Evolutionary conservation across 2,797 vertebrate species (phyloP).

Genomic region (Denticeps clupeoides): DNA sequence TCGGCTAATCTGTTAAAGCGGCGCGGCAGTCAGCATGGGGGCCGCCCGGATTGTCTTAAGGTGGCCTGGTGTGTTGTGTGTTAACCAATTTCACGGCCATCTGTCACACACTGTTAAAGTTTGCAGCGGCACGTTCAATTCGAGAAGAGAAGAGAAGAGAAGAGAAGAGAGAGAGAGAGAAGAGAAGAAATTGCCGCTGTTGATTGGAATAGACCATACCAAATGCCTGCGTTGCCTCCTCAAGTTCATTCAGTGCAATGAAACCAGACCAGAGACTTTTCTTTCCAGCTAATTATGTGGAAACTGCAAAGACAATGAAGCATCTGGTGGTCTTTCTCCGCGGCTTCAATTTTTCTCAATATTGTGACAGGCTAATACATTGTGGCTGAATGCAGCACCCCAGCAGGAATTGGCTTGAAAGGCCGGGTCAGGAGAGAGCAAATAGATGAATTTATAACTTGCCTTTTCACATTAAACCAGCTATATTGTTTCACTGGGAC

Average conservation of each 20-base stretch:
- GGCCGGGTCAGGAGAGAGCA: constrained; percentile 91
- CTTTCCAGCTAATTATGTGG: constrained; percentile 97
- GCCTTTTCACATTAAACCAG: constrained; percentile 62
- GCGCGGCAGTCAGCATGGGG: constrained; percentile 51
- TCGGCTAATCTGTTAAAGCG: constrained; percentile 57
- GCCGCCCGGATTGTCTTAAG: constrained; percentile 34
- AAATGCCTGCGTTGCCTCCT: constrained; percentile 78
- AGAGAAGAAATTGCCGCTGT: constrained; percentile 14
- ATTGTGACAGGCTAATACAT: constrained; percentile 94
- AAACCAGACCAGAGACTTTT: constrained; percentile 83
- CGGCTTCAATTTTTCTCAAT: constrained; percentile 82
- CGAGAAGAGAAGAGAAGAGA: constrained; percentile 34
- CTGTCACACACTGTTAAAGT: constrained; percentile 94
- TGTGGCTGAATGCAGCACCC: constrained; percentile 76
- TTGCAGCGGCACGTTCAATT: constrained; percentile 76
- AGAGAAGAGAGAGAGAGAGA: constrained; percentile 21
- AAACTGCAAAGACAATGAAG: constrained; percentile 97
- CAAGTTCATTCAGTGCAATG: constrained; percentile 95
- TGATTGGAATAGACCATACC: constrained; percentile 68
- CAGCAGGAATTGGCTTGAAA: constrained; percentile 67
- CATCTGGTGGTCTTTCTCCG: constrained; percentile 96
- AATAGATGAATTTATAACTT: constrained; percentile 99
- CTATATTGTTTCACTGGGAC: constrained; percentile 66
- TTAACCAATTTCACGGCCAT: constrained; percentile 96
- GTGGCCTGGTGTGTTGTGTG: constrained; percentile 56